Evolutionary conservation across 2,113 vertebrate genomes (phyloP), one percentile per base, ranked within the genome.

Genomic region (Neoarius graeffei): DNA sequence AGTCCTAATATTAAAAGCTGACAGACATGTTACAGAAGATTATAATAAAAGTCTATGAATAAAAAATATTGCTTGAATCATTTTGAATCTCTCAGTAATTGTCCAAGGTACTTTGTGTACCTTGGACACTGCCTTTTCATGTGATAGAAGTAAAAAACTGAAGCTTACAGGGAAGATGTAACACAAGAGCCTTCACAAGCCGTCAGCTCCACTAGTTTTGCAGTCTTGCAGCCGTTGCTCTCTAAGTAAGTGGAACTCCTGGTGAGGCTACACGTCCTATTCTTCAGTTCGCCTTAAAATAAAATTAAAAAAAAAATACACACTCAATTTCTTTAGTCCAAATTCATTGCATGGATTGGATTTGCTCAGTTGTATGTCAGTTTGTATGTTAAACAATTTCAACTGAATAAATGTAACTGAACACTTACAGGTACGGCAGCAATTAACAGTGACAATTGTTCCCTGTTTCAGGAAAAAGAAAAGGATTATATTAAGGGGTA

Each of bases 151-250:
- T 27, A 27, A 14, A 79, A 77, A 59, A 30, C 8, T 20, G 4
- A 20, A 35, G 76, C 97, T 96, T 93, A 97, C 97, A 88, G 80
- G 54, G 96, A 96, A 79, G 56, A 93, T 64, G 95, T 94, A 0
- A 91, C 94, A 89, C 97, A 98, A 11, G 83, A 87, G 30, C 97
- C 97, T 85, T 89, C 88, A 15, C 97, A 98, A 20, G 94, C 95
- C 0, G 94, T 91, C 85, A 97, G 0, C 7, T 93, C 93, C 76
- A 97, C 87, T 1, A 80, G 8, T 0, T 90, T 81, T 57, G 89
- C 30, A 20, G 96, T 94, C 15, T 62, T 85, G 25, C 97, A 98
- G 88, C 92, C 95, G 48, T 86, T 54, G 0, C 91, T 84, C 23
- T 56, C 87, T 87, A 98, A 92, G 74, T 93, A 60, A 0, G 91